Percentiles rank a stretch among this genome's conserved stretches.
These are phyloP conservation scores for Gymnarchus niloticus DNA, from an alignment of 2,113 vertebrate species.

Conservation along the genomic window DNA sequence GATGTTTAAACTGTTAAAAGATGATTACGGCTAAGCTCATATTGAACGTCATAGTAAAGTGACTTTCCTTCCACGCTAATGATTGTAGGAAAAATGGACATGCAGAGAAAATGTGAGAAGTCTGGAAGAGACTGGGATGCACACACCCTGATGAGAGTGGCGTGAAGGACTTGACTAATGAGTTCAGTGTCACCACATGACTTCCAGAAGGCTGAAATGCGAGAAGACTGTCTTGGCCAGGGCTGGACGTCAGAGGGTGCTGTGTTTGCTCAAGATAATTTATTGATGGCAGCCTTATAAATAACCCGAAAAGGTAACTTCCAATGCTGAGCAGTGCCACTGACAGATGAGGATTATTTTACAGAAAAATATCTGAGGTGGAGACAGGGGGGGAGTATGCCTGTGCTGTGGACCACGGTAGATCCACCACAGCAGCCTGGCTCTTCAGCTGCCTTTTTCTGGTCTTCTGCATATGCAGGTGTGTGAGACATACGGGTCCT, in stretches of 20 bases:
- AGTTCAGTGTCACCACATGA: neutral
- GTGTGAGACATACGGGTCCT: neutral
- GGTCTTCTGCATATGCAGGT: slow-evolving; percentile 60
- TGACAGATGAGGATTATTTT: neutral
- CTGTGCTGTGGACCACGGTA: neutral
- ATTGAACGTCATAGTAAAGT: too few relatives aligned
- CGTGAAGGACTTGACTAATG: neutral
- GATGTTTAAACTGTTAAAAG: too few relatives aligned
- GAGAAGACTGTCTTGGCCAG: neutral
- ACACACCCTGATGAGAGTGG: neutral
- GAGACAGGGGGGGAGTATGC: neutral
- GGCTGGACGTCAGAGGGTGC: neutral
- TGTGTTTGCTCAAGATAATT: neutral
- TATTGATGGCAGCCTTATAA: neutral
- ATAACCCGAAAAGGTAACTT: neutral
- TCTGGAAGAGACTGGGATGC: neutral
- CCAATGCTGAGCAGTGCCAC: neutral
- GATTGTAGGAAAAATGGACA: neutral
- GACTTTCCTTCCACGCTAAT: too few relatives aligned
- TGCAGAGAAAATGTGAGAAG: neutral
- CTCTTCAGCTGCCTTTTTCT: slow-evolving; percentile 36
- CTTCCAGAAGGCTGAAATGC: neutral
- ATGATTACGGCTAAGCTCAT: too few relatives aligned
- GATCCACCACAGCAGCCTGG: slow-evolving; percentile 18
- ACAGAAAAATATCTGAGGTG: neutral